These are phyloP conservation scores for Heliconius nattereri DNA, from an alignment of 1,140 invertebrate species.

Conservation along the genomic window DNA sequence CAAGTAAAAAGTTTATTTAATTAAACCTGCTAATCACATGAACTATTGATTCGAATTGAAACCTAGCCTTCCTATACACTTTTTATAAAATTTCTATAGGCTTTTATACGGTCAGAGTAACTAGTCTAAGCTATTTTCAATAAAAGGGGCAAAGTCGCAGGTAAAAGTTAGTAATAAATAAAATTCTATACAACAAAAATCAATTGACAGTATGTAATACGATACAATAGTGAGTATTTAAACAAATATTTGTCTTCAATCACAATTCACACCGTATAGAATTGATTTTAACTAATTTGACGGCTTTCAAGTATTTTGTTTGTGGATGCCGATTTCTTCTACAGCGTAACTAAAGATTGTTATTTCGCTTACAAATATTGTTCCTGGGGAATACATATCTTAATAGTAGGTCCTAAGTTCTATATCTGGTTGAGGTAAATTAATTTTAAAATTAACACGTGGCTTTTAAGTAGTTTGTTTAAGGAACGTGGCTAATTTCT, in stretches of 20 bases:
- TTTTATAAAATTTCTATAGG: too few species aligned
- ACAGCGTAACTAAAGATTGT: not conserved
- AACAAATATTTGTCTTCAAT: slow-evolving; percentile 5
- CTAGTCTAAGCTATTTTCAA: too few species aligned
- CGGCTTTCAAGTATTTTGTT: not conserved
- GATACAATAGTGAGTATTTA: not conserved
- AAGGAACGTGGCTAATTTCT: slow-evolving; percentile 5
- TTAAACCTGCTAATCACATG: too few species aligned
- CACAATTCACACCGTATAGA: not conserved
- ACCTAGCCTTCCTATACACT: too few species aligned
- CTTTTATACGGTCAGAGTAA: too few species aligned
- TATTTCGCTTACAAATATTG: not conserved
- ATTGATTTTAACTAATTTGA: slow-evolving; percentile 9
- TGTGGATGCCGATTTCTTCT: not conserved
- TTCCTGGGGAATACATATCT: not conserved
- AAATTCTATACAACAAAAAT: not conserved
- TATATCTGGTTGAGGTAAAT: not conserved
- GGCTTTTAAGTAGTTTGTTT: slow-evolving; percentile 8
- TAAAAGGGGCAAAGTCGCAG: too few species aligned
- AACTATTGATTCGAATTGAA: too few species aligned
- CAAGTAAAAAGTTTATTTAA: too few species aligned
- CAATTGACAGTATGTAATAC: not conserved
- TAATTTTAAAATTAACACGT: not conserved
- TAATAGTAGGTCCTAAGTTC: not conserved
- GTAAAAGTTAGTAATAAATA: too few species aligned